These are phyloP conservation scores for Cylloceria caligata DNA, from an alignment of 2,888 invertebrate genomes.

Conservation along the genomic window DNA sequence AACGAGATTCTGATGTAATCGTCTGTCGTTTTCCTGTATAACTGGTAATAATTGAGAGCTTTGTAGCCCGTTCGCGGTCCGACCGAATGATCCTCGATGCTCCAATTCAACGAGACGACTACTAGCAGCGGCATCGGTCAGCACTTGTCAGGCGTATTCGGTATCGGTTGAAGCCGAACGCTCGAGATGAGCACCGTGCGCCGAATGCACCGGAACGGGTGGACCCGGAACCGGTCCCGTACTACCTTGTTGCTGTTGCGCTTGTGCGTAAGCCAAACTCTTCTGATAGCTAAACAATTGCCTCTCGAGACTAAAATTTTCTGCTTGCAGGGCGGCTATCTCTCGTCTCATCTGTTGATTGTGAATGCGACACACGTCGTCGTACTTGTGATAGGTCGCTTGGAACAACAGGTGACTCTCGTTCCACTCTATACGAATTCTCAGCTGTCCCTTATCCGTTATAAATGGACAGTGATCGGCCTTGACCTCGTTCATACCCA, in stretches of 20 bases:
- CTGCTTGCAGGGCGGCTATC: conserved; percentile 92
- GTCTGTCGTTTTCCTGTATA: conserved; percentile 75
- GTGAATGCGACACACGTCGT: conserved; percentile 92
- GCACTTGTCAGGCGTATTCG: conserved; percentile 89
- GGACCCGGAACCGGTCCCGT: conserved; percentile 68
- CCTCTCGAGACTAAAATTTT: conserved; percentile 92
- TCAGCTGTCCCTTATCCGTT: conserved; percentile 90
- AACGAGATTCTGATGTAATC: conserved; percentile 80
- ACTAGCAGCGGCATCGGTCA: conserved; percentile 56
- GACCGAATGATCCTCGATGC: conserved; percentile 38
- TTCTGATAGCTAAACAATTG: conserved; percentile 94
- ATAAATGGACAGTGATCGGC: conserved; percentile 89
- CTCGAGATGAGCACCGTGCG: conserved; percentile 82
- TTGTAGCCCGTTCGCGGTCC: neutral
- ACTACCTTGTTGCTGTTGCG: conserved; percentile 81
- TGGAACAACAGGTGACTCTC: conserved; percentile 93
- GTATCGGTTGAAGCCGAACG: conserved; percentile 88
- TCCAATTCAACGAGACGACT: conserved; percentile 46
- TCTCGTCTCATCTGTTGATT: conserved; percentile 94
- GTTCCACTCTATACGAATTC: conserved; percentile 93
- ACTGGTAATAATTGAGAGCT: conserved; percentile 60
- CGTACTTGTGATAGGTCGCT: conserved; percentile 93
- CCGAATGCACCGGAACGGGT: conserved; percentile 72
- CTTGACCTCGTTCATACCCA: conserved; percentile 90
- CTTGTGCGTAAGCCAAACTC: conserved; percentile 90